Percentiles rank a stretch among this genome's conserved stretches.
Conservation (phyloP, 2,888 invertebrate species). For the Clanis bilineata region DNA sequence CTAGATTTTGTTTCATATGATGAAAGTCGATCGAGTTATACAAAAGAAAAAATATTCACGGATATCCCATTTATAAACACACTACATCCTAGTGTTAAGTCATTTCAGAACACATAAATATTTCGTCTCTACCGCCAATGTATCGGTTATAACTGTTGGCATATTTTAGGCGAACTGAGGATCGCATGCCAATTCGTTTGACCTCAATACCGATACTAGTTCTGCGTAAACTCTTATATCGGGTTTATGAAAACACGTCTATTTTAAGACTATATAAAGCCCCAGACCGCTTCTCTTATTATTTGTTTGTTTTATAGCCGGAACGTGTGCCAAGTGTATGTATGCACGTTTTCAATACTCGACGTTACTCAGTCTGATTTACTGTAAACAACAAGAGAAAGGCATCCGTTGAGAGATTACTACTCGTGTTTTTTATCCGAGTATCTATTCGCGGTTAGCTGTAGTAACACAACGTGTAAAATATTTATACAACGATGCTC, state of each 20-base stretch:
- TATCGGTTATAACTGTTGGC: slow-evolving; percentile 60
- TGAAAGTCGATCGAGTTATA: too few species aligned
- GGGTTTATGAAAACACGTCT: slow-evolving; percentile 74
- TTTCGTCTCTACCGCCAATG: slow-evolving; percentile 41
- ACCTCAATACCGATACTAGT: slow-evolving; percentile 75
- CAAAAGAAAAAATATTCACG: not conserved
- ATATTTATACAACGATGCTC: slow-evolving; percentile 35
- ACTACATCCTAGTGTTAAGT: not conserved
- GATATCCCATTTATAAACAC: not conserved
- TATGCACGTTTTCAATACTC: slow-evolving; percentile 57
- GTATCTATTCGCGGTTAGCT: slow-evolving; percentile 39
- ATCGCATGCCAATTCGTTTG: slow-evolving; percentile 74
- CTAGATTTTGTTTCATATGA: too few species aligned
- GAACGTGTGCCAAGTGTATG: slow-evolving; percentile 69
- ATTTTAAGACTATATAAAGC: slow-evolving; percentile 69
- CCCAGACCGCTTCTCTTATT: slow-evolving; percentile 63
- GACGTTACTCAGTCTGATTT: slow-evolving; percentile 50
- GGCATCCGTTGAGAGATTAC: slow-evolving; percentile 45
- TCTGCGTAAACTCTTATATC: slow-evolving; percentile 77
- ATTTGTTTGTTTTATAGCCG: slow-evolving; percentile 69
- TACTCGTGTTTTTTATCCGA: slow-evolving; percentile 33
- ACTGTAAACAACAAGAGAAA: slow-evolving; percentile 52
- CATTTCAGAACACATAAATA: slow-evolving; percentile 20
- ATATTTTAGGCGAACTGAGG: slow-evolving; percentile 56
- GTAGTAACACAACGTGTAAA: slow-evolving; percentile 34